phyloP scores from a whole-genome alignment of 2,797 vertebrate species.

The Rachycentron canadum region DNA sequence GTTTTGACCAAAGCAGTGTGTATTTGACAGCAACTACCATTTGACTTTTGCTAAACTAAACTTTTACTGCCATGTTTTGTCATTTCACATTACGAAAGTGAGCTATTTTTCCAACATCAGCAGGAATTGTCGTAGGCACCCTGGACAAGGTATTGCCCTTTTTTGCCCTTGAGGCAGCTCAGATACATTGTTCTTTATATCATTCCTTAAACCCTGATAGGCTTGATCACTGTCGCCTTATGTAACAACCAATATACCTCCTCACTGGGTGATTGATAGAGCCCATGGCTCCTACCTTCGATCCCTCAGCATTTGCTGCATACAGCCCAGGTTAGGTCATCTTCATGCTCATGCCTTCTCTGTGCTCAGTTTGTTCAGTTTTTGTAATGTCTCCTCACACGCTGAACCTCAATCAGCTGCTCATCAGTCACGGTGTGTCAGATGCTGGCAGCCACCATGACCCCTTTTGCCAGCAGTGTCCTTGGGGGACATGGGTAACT shows the following conservation, averaged over 20 bases:
- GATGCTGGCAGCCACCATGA: conserved; percentile 31
- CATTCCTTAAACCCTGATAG: conserved; percentile 43
- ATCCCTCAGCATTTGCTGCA: conserved; percentile 30
- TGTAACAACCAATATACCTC: conserved; percentile 52
- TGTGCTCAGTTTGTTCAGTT: conserved; percentile 20
- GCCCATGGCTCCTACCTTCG: conserved; percentile 43
- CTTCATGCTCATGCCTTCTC: conserved; percentile 21
- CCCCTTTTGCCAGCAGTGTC: conserved; percentile 49
- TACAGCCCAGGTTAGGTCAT: conserved; percentile 51
- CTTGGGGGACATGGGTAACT: conserved; percentile 63
- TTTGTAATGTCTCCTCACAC: conserved; percentile 9
- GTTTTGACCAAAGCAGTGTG: neutral
- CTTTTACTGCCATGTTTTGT: neutral
- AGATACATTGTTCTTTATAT: conserved; percentile 37
- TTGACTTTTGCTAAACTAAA: neutral
- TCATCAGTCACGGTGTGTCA: conserved; percentile 56
- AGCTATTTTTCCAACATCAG: conserved; percentile 26
- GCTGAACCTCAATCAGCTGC: conserved; percentile 37
- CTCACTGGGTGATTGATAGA: conserved; percentile 63
- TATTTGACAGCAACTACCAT: neutral
- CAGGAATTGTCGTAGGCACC: conserved; percentile 14
- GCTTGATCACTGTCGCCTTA: conserved; percentile 54
- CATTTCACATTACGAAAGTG: neutral
- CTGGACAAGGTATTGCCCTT: conserved; percentile 25
- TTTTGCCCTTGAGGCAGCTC: conserved; percentile 28